These are phyloP conservation scores for Leptoclinus maculatus DNA, from an alignment of 2,797 vertebrate genomes.

Conservation along the genomic window DNA sequence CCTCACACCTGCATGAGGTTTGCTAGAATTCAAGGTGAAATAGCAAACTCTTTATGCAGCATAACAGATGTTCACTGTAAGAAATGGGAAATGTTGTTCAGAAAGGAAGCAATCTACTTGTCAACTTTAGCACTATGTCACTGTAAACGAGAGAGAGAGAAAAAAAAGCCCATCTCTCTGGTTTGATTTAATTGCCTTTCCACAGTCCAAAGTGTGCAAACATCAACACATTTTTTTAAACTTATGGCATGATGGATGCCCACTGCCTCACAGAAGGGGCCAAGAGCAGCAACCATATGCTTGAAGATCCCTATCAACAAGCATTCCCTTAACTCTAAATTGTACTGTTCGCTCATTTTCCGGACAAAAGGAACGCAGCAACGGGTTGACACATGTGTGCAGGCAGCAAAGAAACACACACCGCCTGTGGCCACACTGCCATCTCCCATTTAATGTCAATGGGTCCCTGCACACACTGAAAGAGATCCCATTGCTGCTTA, in stretches of 20 bases:
- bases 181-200: constrained; percentile 36
- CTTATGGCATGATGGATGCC: constrained; percentile 31
- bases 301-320: constrained; percentile 29
- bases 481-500: constrained; percentile 57
- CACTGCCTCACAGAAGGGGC: not conserved
- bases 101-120: constrained; percentile 34
- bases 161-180: not conserved
- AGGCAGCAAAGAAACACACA: constrained; percentile 22
- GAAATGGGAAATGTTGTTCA: constrained; percentile 2
- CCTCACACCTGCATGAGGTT: not conserved
- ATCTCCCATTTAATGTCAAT: constrained; percentile 49
- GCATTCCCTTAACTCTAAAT: constrained; percentile 13
- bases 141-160: not conserved
- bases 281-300: constrained; percentile 17
- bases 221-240: constrained; percentile 29
- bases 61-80: constrained; percentile 23
- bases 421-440: constrained; percentile 35
- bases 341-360: constrained; percentile 2
- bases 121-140: constrained; percentile 30
- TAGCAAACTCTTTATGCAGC: constrained; percentile 2
- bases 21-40: constrained; percentile 15
- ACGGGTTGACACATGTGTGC: constrained; percentile 10
- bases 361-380: constrained; percentile 26
- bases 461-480: constrained; percentile 27
- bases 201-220: constrained; percentile 13